Conservation (phyloP, 2,888 invertebrate species). For the Troides oblongomaculatus region DNA sequence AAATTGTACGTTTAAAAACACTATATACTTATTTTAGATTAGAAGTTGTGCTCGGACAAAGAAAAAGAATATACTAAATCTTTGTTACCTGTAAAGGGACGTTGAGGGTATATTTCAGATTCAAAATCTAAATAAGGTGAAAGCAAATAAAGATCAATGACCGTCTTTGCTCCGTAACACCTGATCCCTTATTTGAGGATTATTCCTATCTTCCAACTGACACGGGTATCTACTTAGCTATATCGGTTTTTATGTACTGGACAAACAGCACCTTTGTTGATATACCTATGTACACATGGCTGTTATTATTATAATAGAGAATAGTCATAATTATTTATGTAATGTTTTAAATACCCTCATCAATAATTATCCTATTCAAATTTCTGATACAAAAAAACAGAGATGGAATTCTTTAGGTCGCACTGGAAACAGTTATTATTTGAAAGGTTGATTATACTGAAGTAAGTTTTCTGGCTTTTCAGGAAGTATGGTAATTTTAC, state of each 20-base stretch:
- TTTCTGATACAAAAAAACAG: no score
- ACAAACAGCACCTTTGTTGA: constrained; percentile 16
- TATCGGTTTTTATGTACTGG: constrained; percentile 14
- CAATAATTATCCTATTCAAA: no score
- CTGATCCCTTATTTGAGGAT: constrained; percentile 52
- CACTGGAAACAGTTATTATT: no score
- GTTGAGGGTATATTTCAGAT: constrained; percentile 53
- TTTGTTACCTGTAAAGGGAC: constrained; percentile 42
- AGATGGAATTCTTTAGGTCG: no score
- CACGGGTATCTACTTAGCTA: constrained; percentile 23
- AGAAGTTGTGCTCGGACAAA: no score
- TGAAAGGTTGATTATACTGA: no score
- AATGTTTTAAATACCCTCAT: no score
- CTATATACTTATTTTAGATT: no score
- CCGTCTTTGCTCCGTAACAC: constrained; percentile 53
- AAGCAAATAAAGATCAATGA: constrained; percentile 68
- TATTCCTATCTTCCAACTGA: constrained; percentile 29
- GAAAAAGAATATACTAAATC: background rate
- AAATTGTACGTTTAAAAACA: no score
- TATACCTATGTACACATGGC: background rate
- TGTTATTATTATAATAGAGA: background rate
- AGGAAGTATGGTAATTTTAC: no score
- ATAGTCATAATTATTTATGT: background rate
- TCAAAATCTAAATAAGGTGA: constrained; percentile 48
- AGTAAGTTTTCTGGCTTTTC: no score